Evolutionary conservation across 1,140 invertebrate species (phyloP).

Genomic region (Drosophila pandora): DNA sequence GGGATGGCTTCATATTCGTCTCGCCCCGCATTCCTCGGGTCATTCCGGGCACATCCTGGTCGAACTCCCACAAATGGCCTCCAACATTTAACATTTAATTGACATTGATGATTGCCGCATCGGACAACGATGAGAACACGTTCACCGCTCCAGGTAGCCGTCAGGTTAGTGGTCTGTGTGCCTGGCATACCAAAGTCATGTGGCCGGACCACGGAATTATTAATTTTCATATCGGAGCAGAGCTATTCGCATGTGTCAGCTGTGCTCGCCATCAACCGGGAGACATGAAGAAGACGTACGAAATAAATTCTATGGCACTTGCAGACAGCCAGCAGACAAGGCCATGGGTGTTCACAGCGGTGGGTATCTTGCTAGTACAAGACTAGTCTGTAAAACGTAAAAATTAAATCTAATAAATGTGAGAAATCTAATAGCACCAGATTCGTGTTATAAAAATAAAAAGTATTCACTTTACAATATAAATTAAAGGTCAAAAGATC

Average conservation of each 20-base stretch:
- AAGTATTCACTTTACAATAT: too few species aligned
- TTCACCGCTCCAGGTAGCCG: slow-evolving; percentile 42
- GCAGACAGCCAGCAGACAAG: slow-evolving; percentile 68
- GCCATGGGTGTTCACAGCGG: slow-evolving; percentile 22
- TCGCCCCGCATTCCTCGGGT: slow-evolving; percentile 28
- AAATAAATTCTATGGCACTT: slow-evolving; percentile 76
- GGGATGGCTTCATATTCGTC: slow-evolving; percentile 58
- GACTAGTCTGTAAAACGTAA: background rate
- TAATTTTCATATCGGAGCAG: slow-evolving; percentile 73
- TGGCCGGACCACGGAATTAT: slow-evolving; percentile 52
- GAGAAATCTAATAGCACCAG: background rate
- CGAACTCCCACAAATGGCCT: slow-evolving; percentile 62
- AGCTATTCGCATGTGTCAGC: slow-evolving; percentile 65
- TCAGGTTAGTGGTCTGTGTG: slow-evolving; percentile 22
- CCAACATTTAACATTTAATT: slow-evolving; percentile 74
- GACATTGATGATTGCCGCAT: slow-evolving; percentile 73
- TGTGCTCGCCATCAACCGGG: slow-evolving; percentile 39
- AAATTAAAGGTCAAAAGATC: too few species aligned
- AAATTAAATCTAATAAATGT: background rate
- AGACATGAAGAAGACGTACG: slow-evolving; percentile 75
- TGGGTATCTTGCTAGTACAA: slow-evolving; percentile 6
- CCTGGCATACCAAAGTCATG: slow-evolving; percentile 43
- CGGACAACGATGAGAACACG: slow-evolving; percentile 68
- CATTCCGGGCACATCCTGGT: slow-evolving; percentile 38
- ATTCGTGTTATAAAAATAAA: too few species aligned